A percentile compares a stretch with the other conserved stretches of the same genome.
Conservation (phyloP, 1,140 invertebrate genomes). For the Eubasilissa regina region DNA sequence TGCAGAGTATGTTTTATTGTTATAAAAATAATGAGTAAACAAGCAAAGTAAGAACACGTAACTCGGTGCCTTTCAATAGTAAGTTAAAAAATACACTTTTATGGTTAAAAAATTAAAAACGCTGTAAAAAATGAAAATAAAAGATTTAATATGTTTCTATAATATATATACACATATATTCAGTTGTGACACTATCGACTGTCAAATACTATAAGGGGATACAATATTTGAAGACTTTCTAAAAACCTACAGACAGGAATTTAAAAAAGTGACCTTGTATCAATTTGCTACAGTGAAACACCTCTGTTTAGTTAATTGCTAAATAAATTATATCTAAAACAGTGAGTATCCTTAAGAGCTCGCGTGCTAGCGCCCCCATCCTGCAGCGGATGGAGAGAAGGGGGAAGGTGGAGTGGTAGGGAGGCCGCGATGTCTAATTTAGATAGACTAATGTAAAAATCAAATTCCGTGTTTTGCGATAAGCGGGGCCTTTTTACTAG, state of each 20-base stretch:
- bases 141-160: too few relatives aligned
- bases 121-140: too few relatives aligned
- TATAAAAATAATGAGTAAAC: too few relatives aligned
- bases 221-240: too few relatives aligned
- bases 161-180: too few relatives aligned
- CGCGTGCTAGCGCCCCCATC: neutral
- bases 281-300: conserved; percentile 10
- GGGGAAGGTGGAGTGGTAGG: neutral
- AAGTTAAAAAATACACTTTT: too few relatives aligned
- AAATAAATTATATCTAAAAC: conserved; percentile 28
- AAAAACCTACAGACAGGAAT: neutral
- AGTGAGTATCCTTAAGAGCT: neutral
- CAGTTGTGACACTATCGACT: too few relatives aligned
- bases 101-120: too few relatives aligned
- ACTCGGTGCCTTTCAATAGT: too few relatives aligned
- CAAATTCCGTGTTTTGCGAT: conserved; percentile 51
- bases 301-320: conserved; percentile 26
- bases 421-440: conserved; percentile 50
- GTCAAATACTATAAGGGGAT: too few relatives aligned
- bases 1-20: too few relatives aligned
- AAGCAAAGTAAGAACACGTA: too few relatives aligned
- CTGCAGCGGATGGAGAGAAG: neutral
- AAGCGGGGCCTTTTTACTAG: conserved; percentile 13
- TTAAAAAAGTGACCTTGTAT: conserved; percentile 12
- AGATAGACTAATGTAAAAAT: conserved; percentile 55